Conservation (phyloP, 2,113 vertebrate genomes). For the Promerops cafer region DNA sequence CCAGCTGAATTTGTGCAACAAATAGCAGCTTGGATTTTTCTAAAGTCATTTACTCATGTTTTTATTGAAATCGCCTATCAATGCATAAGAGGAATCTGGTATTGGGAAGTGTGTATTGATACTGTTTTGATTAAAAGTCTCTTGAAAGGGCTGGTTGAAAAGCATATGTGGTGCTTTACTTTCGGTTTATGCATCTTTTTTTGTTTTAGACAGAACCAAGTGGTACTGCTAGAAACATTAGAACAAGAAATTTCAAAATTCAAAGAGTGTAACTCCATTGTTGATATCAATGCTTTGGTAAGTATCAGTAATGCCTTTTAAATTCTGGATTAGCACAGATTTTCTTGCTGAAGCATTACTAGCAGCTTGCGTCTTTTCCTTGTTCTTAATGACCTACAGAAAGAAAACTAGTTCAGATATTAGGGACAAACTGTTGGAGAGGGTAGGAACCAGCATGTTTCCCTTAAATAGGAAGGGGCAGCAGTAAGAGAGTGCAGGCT, state of each 20-base stretch:
- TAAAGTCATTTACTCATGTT: not conserved
- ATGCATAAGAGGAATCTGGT: not conserved
- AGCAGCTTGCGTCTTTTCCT: not conserved
- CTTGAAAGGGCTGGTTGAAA: not conserved
- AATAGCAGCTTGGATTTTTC: not conserved
- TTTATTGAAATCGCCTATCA: not conserved
- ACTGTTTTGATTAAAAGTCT: not conserved
- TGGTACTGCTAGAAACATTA: constrained; percentile 89
- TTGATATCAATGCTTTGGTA: constrained; percentile 90
- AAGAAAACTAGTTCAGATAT: not conserved
- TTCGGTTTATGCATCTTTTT: not conserved
- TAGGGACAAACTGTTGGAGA: not conserved
- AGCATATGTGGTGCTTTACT: not conserved
- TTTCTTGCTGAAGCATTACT: not conserved
- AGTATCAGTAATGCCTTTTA: constrained; percentile 28
- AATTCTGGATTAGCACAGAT: not conserved
- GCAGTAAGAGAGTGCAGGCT: not conserved
- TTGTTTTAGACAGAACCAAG: constrained; percentile 90
- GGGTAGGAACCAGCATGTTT: not conserved
- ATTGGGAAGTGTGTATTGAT: not conserved
- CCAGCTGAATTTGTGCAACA: not conserved
- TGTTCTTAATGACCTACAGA: not conserved
- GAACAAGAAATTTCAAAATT: constrained; percentile 96
- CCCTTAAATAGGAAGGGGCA: not conserved
- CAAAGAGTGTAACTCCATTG: constrained; percentile 85